Evolutionary conservation across 2,113 vertebrate genomes (phyloP).

Genomic region (Anhinga rufa): DNA sequence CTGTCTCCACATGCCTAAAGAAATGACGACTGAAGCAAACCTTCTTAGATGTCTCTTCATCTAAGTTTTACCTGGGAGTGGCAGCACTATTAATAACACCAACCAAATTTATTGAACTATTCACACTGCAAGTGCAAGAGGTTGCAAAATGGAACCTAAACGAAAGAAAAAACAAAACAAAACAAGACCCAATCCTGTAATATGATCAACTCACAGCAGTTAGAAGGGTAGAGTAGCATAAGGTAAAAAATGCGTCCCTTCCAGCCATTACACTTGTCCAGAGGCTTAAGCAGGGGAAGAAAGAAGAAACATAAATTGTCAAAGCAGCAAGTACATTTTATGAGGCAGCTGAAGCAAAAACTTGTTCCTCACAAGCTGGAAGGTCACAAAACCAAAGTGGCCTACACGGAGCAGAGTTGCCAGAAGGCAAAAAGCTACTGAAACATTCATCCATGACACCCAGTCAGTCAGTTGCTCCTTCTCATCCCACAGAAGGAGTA

Average conservation of each 20-base stretch:
- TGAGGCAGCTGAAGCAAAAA: background rate
- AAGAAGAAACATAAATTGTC: constrained; percentile 2
- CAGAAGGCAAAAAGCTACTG: background rate
- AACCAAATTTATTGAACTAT: background rate
- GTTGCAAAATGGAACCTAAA: background rate
- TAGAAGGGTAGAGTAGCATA: background rate
- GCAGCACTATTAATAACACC: background rate
- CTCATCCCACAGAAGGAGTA: background rate
- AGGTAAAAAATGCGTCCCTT: background rate
- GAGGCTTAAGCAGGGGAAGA: constrained; percentile 40
- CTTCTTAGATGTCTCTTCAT: background rate
- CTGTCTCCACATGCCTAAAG: background rate
- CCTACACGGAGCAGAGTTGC: background rate
- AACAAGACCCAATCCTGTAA: background rate
- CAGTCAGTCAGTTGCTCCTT: background rate
- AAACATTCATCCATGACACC: background rate
- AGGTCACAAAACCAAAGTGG: background rate
- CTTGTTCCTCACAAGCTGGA: background rate
- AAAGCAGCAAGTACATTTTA: constrained; percentile 4
- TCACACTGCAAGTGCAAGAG: background rate
- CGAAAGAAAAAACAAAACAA: background rate
- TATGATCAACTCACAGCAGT: constrained; percentile 23
- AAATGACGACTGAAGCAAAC: background rate
- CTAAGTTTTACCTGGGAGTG: background rate
- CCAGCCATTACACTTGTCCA: constrained; percentile 11